Evolutionary conservation across 2,888 invertebrate species (phyloP), one percentile per base, ranked within the genome.

Genomic region (Noctua janthina): DNA sequence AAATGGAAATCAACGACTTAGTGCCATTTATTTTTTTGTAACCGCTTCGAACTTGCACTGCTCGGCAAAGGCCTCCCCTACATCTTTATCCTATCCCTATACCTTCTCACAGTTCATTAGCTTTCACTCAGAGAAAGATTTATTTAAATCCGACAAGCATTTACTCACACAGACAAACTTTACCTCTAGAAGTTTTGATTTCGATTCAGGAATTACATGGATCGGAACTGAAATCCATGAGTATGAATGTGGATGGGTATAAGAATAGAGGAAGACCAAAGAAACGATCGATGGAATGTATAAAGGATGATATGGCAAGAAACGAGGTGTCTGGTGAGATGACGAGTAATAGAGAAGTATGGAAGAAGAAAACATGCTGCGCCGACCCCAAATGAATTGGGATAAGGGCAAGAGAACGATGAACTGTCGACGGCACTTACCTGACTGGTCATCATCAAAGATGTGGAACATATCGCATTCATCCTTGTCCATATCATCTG

Each of bases 391-490:
- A 6, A 43, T 43, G 7, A 43, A 43, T 43, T 7, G 43, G 43
- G 43, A 43, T 43, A 43, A 43, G 43, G 7, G 43, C 43, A 7
- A 43, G 43, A 43, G 7, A 43, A 43, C 7, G 43, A 43, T 43
- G 15, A 23, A 17, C 43, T 43, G 29, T 23, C n/a, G 15, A 35
- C 17, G 15, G 74, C 56, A 76, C 84, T 84, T 66, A 93, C 94
- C 92, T 17, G 93, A 92, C 0, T 84, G 78, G 5, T 93, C 94
- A 2, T 94, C 94, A 70, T 95, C 94, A 78, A 93, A 94, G 64
- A 96, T 94, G 72, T 94, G 92, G 87, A 96, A 94, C 84, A 94
- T 87, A 8, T 93, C 93, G 11, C 89, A 85, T 0, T 92, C 91
- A 0, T 90, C 89, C 0, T 88, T 90, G 0, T 88, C 88, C 2